Conservation (phyloP, 2,888 invertebrate species). For the Mythimna loreyi region DNA sequence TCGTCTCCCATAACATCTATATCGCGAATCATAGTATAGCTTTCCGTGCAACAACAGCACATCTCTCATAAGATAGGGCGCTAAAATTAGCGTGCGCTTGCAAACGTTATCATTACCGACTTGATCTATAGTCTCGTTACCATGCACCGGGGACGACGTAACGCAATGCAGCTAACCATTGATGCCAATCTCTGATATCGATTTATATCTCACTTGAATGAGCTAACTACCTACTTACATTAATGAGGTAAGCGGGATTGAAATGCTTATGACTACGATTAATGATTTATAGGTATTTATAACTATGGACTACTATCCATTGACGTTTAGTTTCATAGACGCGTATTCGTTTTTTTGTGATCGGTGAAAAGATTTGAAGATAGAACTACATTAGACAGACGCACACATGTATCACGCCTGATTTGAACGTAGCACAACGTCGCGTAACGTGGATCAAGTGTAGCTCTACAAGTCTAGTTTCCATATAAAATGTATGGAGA, state of each 20-base stretch:
- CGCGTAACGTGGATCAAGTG: too few species aligned
- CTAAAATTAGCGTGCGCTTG: conserved; percentile 39
- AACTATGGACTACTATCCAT: background rate
- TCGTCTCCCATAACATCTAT: background rate
- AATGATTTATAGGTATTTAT: background rate
- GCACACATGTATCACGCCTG: too few species aligned
- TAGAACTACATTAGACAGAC: too few species aligned
- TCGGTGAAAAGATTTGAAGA: too few species aligned
- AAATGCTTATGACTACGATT: background rate
- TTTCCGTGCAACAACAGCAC: conserved; percentile 2
- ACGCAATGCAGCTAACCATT: conserved; percentile 7
- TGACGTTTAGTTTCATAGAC: too few species aligned
- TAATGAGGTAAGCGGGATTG: conserved; percentile 12
- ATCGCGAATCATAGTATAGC: conserved; percentile 7
- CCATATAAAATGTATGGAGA: too few species aligned
- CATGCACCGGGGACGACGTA: background rate
- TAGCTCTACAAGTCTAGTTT: too few species aligned
- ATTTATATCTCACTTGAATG: background rate
- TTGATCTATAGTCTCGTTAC: conserved; percentile 30
- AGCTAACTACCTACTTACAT: conserved; percentile 18
- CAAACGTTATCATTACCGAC: conserved; percentile 26
- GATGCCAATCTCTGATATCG: conserved; percentile 7
- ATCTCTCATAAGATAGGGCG: conserved; percentile 18
- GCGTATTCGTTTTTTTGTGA: too few species aligned
- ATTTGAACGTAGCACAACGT: too few species aligned